A percentile compares a stretch with the other conserved stretches of the same genome.
Conservation (phyloP, 2,113 vertebrate genomes). For the Epinephelus cyanopodus region DNA sequence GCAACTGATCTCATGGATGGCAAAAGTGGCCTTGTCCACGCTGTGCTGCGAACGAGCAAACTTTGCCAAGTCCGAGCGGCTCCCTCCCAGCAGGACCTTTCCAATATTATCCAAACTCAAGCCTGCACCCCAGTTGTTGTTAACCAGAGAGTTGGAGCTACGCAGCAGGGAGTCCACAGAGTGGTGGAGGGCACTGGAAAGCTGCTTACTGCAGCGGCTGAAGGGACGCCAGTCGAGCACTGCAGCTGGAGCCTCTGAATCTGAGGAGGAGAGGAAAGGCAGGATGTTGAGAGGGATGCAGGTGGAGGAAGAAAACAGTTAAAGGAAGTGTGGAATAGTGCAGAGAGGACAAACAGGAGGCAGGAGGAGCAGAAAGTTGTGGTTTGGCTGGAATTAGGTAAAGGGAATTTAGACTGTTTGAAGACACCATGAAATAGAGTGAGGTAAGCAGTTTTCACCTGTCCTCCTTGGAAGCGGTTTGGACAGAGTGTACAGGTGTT, state of each 20-base stretch:
- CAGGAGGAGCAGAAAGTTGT: not conserved
- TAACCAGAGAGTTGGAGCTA: slow-evolving; percentile 78
- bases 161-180: slow-evolving; percentile 82
- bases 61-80: slow-evolving; percentile 81
- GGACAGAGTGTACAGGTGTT: slow-evolving; percentile 82
- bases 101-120: slow-evolving; percentile 73
- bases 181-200: slow-evolving; percentile 83
- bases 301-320: slow-evolving; percentile 1
- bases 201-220: slow-evolving; percentile 81
- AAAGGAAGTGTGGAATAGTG: not conserved
- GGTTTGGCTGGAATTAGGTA: not conserved
- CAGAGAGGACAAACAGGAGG: not conserved
- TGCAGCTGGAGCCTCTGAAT: slow-evolving; percentile 77
- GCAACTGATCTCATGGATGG: slow-evolving; percentile 84
- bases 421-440: not conserved
- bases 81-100: slow-evolving; percentile 78
- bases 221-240: slow-evolving; percentile 84
- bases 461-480: slow-evolving; percentile 79
- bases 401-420: not conserved
- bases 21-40: slow-evolving; percentile 85
- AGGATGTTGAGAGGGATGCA: slow-evolving; percentile 26
- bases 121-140: slow-evolving; percentile 81
- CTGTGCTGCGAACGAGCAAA: slow-evolving; percentile 82
- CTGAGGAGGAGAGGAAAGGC: slow-evolving; percentile 42
- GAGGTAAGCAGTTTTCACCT: slow-evolving; percentile 54